Base-by-base conservation (phyloP, 92 coral and sea anemone species). In the Zoanthus sociatus region DNA sequence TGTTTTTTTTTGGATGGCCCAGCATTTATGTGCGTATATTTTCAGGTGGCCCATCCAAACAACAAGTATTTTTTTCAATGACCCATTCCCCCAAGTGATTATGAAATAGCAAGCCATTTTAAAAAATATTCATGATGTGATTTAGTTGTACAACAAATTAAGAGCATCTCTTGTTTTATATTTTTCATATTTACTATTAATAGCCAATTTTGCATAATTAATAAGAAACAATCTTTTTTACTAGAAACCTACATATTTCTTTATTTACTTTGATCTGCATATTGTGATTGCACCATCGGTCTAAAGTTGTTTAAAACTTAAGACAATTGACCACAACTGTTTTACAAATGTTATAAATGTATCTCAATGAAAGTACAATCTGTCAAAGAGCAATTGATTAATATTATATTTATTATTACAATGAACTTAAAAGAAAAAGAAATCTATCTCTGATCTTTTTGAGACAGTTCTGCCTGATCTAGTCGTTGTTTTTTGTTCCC, bases 121-220 rank as follows among this genome's bases (percentile, higher is more conserved):
- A 61, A 61, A 50, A 70, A 70, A 70, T 70, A 70, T 70, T 70
- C 75, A 70, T 70, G 75, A 70, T 70, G 75, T 70, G 75, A 70
- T 70, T 70, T 68, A 68, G 75, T 70, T 70, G 46, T 70, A 70
- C 75, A 70, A 70, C 75, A 70, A 70, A 70, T 70, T 70, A 70
- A 70, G 75, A 70, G 75, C 75, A 70, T 70, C 75, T 71, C 76
- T 71, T 71, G 76, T 71, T 71, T 71, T 71, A 71, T 71, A 71
- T 71, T 12, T 71, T 71, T 71, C 50, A 33, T 71, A 71, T 71
- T 33, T 33, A 71, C 76, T 71, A 33, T 71, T 71, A 71, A 71
- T 71, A 71, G 76, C 76, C 76, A 71, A 71, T 71, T 71, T 71
- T 33, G 76, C 76, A 71, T 71, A 71, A 71, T 71, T 71, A 33